These are phyloP conservation scores for Acronicta psi DNA, from an alignment of 2,888 invertebrate species.

Conservation along the genomic window DNA sequence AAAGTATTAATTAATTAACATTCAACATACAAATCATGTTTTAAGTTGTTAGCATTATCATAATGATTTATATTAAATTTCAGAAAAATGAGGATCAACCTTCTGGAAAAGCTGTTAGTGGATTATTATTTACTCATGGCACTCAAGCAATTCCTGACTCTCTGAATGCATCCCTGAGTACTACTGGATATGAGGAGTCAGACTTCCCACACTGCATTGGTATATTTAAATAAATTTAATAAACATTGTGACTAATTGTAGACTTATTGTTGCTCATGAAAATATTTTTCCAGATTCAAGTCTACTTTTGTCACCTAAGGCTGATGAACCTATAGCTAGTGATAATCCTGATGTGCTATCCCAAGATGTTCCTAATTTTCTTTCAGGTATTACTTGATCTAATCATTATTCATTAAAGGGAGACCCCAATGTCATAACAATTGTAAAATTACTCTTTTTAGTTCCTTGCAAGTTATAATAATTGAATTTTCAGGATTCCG, in stretches of 20 bases:
- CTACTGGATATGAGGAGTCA: slow-evolving; percentile 75
- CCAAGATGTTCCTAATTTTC: slow-evolving; percentile 79
- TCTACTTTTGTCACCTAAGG: slow-evolving; percentile 81
- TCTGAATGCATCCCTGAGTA: slow-evolving; percentile 75
- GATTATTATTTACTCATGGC: slow-evolving; percentile 73
- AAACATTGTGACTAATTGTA: neutral
- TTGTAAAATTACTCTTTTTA: neutral
- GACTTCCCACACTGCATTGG: slow-evolving; percentile 79
- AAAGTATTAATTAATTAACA: slow-evolving; percentile 33
- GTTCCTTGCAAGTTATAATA: neutral
- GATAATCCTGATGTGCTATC: slow-evolving; percentile 66
- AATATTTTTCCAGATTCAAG: slow-evolving; percentile 72
- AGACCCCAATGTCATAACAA: too few relatives aligned
- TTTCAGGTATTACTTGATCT: slow-evolving; percentile 68
- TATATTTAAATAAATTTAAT: slow-evolving; percentile 40
- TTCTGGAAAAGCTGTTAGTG: slow-evolving; percentile 63
- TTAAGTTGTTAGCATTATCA: neutral
- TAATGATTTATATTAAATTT: slow-evolving; percentile 24
- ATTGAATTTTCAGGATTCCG: slow-evolving; percentile 69
- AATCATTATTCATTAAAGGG: neutral
- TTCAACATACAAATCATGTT: neutral
- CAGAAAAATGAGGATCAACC: slow-evolving; percentile 53
- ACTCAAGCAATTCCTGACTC: slow-evolving; percentile 73
- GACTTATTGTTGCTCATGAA: neutral
- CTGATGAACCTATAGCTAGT: slow-evolving; percentile 65